phyloP scores from a whole-genome alignment of 2,888 invertebrate species.

The Melanostoma mellinum region DNA sequence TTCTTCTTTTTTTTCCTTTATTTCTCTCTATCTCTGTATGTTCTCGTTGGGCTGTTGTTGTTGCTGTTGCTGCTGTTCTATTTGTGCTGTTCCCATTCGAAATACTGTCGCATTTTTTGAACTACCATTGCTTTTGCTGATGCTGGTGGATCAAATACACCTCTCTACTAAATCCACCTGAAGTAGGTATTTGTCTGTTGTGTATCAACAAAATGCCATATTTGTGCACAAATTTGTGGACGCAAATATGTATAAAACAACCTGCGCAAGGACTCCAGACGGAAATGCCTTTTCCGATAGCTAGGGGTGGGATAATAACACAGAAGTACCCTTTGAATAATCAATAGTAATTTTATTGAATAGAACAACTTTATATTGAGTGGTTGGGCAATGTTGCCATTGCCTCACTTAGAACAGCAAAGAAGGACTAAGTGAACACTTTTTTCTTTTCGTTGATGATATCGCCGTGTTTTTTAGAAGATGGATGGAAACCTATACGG shows the following conservation, averaged over 20 bases:
- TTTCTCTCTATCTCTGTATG: constrained; percentile 23
- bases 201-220: constrained; percentile 73
- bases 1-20: not conserved
- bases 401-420: constrained; percentile 19
- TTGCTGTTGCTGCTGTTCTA: constrained; percentile 27
- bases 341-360: constrained; percentile 73
- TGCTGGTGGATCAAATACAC: constrained; percentile 55
- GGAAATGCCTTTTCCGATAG: constrained; percentile 30
- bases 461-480: too few relatives aligned
- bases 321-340: constrained; percentile 71
- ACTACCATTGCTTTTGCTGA: constrained; percentile 1
- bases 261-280: constrained; percentile 39
- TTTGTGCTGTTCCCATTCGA: not conserved
- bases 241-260: constrained; percentile 58
- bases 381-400: constrained; percentile 23
- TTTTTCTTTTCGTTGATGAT: not conserved
- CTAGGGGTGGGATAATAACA: constrained; percentile 52
- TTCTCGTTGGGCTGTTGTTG: constrained; percentile 38
- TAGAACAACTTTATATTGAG: constrained; percentile 65
- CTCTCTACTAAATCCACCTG: constrained; percentile 63
- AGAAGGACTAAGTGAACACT: not conserved
- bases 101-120: constrained; percentile 28
- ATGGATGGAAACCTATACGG: too few relatives aligned
- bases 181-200: constrained; percentile 62
- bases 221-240: constrained; percentile 71